Percentiles rank a stretch among this genome's conserved stretches.
Evolutionary conservation across 1,140 invertebrate species (phyloP).

Genomic region (Plectrocnemia conspersa): DNA sequence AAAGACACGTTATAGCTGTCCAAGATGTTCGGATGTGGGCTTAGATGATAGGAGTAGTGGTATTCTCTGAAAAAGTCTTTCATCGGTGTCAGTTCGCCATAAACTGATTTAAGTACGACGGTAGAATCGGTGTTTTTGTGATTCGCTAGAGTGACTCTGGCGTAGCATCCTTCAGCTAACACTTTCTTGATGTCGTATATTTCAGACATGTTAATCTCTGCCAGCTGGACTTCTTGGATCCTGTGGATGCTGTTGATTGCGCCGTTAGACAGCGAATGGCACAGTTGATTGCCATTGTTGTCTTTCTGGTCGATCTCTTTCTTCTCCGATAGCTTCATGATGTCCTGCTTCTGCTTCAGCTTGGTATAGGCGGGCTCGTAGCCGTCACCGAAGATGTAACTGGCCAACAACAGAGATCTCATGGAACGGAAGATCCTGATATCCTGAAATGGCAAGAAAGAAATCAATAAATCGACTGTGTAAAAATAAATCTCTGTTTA

Average conservation of each 20-base stretch:
- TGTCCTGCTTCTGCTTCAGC: conserved; percentile 10
- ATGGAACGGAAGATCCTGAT: conserved; percentile 20
- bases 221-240: conserved; percentile 54
- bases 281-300: conserved; percentile 3
- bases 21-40: conserved; percentile 65
- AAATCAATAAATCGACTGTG: conserved; percentile 4
- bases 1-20: conserved; percentile 70
- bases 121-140: conserved; percentile 57
- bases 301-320: conserved; percentile 12
- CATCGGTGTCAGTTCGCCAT: conserved; percentile 61
- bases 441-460: too few relatives aligned
- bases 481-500: too few relatives aligned
- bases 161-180: conserved; percentile 66
- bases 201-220: conserved; percentile 54
- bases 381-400: conserved; percentile 21
- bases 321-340: conserved; percentile 29
- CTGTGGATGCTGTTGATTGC: conserved; percentile 47
- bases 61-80: conserved; percentile 73
- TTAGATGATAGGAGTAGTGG: conserved; percentile 70
- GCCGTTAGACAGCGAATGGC: conserved; percentile 40
- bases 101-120: conserved; percentile 64
- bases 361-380: conserved; percentile 21
- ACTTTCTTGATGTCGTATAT: conserved; percentile 64
- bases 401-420: conserved; percentile 25
- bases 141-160: conserved; percentile 59